Percentiles rank a stretch among this genome's conserved stretches.
Evolutionary conservation across 2,113 vertebrate species (phyloP).

Genomic region (Microtus montanus): DNA sequence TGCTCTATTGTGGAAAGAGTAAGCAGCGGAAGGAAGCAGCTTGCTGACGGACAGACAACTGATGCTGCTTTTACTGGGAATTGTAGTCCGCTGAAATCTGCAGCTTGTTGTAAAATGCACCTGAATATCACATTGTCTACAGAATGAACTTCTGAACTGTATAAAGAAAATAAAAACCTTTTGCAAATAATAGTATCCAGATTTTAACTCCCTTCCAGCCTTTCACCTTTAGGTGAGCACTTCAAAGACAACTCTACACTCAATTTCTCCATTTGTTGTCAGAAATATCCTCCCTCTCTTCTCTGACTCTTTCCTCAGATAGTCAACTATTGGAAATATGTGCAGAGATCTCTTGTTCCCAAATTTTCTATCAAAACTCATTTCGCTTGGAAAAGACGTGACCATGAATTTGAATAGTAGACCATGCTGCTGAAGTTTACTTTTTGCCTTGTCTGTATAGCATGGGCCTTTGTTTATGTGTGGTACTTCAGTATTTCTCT

Average conservation of each 20-base stretch:
- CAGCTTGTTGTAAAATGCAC: not conserved
- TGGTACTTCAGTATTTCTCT: not conserved
- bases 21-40: not conserved
- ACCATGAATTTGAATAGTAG: not conserved
- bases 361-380: not conserved
- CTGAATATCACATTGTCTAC: not conserved
- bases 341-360: not conserved
- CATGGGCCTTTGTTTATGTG: not conserved
- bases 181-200: not conserved
- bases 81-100: not conserved
- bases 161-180: not conserved
- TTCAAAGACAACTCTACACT: not conserved
- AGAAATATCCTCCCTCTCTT: accelerated
- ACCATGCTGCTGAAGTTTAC: not conserved
- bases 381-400: not conserved
- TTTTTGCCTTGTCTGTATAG: not conserved
- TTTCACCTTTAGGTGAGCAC: not conserved
- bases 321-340: not conserved
- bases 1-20: not conserved
- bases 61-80: not conserved
- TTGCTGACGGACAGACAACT: not conserved
- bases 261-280: not conserved
- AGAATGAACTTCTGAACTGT: not conserved
- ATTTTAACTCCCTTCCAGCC: not conserved
- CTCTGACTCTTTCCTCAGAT: not conserved